Conservation (phyloP, 2,113 vertebrate species). For the Fregetta grallaria region DNA sequence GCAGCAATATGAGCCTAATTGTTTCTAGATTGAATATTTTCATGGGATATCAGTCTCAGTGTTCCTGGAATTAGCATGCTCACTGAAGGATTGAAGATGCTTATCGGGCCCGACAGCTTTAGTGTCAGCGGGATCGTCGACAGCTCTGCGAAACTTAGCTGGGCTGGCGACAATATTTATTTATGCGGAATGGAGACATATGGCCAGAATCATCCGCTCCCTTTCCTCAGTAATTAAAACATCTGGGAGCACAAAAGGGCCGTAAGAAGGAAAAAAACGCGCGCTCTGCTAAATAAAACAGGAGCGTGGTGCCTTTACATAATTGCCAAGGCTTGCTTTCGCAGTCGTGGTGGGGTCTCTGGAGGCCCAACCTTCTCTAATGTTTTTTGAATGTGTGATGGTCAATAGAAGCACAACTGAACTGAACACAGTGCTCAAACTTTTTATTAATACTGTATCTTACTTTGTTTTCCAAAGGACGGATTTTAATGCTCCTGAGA, state of each 20-base stretch:
- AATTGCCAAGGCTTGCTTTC: constrained; percentile 1
- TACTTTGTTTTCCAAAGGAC: constrained; percentile 32
- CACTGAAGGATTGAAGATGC: constrained; percentile 91
- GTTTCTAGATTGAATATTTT: constrained; percentile 95
- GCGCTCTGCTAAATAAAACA: constrained; percentile 64
- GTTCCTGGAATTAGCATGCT: constrained; percentile 89
- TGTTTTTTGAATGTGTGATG: constrained; percentile 39
- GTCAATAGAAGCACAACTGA: not conserved
- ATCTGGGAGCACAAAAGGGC: constrained; percentile 85
- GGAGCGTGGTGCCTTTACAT: constrained; percentile 28
- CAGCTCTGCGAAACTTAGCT: constrained; percentile 72
- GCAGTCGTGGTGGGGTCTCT: not conserved
- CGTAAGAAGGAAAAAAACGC: constrained; percentile 19
- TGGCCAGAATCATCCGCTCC: constrained; percentile 91
- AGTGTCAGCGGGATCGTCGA: constrained; percentile 78
- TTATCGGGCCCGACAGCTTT: constrained; percentile 91
- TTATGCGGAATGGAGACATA: constrained; percentile 88
- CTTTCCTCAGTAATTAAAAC: constrained; percentile 95
- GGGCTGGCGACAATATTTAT: constrained; percentile 77
- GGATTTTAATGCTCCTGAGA: constrained; percentile 14
- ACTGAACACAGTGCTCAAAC: not conserved
- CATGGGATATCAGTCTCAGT: constrained; percentile 84
- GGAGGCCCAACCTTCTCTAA: constrained; percentile 28
- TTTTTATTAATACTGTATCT: not conserved
- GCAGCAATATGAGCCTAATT: constrained; percentile 77